phyloP scores from a whole-genome alignment of 2,888 invertebrate genomes.

The Coronaproctus castanopsis region DNA sequence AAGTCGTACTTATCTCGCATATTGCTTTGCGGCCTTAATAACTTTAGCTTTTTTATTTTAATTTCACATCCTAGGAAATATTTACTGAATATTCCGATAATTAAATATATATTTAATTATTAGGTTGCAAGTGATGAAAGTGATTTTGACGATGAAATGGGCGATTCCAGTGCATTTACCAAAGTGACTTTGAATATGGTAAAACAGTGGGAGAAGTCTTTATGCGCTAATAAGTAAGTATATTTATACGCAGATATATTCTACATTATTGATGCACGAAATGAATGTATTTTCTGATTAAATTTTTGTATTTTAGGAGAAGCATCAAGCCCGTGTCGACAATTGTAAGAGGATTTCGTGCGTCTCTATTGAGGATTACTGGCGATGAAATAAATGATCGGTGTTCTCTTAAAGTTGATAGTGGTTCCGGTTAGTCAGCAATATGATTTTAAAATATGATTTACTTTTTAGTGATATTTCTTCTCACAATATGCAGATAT shows the following conservation, averaged over 20 bases:
- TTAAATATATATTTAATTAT: too few species aligned
- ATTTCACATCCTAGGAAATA: too few species aligned
- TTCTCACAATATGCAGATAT: too few species aligned
- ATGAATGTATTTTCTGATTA: too few species aligned
- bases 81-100: too few species aligned
- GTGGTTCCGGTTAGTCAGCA: constrained; percentile 30
- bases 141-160: constrained; percentile 42
- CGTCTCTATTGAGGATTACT: constrained; percentile 46
- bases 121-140: constrained; percentile 65
- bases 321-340: constrained; percentile 23
- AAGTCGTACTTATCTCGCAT: too few species aligned
- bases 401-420: constrained; percentile 46
- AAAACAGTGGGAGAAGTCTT: constrained; percentile 49
- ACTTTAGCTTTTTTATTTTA: too few species aligned
- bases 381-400: constrained; percentile 28
- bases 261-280: too few species aligned
- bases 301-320: constrained; percentile 12
- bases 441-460: too few species aligned
- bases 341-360: constrained; percentile 54
- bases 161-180: constrained; percentile 26
- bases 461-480: too few species aligned
- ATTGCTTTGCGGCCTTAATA: too few species aligned
- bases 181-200: constrained; percentile 54
- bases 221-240: constrained; percentile 35
- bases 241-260: too few species aligned